Conservation (phyloP, 2,797 vertebrate species). For the Crenuchus spilurus region DNA sequence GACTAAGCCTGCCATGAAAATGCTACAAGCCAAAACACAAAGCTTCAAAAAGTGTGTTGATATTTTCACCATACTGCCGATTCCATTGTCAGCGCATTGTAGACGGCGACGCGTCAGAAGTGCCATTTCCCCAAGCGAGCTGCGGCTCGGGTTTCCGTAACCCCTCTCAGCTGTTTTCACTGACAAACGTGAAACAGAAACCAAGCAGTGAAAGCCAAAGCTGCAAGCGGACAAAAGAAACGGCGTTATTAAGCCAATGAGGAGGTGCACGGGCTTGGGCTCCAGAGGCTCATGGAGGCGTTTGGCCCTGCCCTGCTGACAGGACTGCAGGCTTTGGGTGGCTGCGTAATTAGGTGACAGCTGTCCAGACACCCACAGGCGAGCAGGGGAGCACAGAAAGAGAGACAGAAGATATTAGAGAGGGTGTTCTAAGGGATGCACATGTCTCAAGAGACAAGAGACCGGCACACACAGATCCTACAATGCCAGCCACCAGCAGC, state of each 20-base stretch:
- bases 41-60: no score
- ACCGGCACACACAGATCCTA: conserved; percentile 28
- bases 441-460: conserved; percentile 26
- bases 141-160: not conserved
- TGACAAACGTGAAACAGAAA: conserved; percentile 33
- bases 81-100: no score
- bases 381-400: conserved; percentile 27
- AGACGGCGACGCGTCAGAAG: not conserved
- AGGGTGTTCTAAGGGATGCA: conserved; percentile 31
- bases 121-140: not conserved
- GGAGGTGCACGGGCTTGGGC: conserved; percentile 10
- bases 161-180: conserved; percentile 16
- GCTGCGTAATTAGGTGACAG: conserved; percentile 62
- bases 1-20: no score
- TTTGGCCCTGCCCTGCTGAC: conserved; percentile 38
- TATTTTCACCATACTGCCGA: no score
- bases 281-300: conserved; percentile 42
- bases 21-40: no score
- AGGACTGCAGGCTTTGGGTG: conserved; percentile 53
- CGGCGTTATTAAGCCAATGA: conserved; percentile 28
- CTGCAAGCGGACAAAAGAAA: conserved; percentile 36
- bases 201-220: conserved; percentile 13
- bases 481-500: conserved; percentile 21
- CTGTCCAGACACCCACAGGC: conserved; percentile 59
- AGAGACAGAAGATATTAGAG: conserved; percentile 40